Base-by-base conservation (phyloP, 2,888 invertebrate species). In the Pseudococcus longispinus region DNA sequence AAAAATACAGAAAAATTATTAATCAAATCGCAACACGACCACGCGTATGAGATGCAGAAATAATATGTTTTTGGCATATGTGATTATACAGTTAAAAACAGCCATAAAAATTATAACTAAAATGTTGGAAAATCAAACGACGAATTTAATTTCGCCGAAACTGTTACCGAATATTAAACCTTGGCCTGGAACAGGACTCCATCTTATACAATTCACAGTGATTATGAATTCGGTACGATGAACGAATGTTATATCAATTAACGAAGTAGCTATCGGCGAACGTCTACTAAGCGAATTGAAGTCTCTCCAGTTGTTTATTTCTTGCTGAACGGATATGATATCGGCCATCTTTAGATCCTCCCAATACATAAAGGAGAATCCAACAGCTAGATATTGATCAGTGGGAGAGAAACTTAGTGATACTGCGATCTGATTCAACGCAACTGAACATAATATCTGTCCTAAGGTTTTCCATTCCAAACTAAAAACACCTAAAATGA, bases 121-220 rank as follows among this genome's bases (percentile, higher is more conserved):
- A 55, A 55, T 55, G 15, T 55, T 15, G 13, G 46, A 46, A 13
- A 18, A 51, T 20, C 20, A 80, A 42, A 80, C 77, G 23, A 87
- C 80, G 46, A 87, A 87, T 80, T 77, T 94, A 88, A 97, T 92
- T 90, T 95, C 95, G 85, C 96, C 97, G 23, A 94, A 94, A 90
- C 96, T 96, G 89, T 96, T 96, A 29, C 96, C 96, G 91, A 96
- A 96, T 84, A 96, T 94, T 87, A 96, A 92, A 1, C 96, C 96
- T 90, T 96, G 95, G 0, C 96, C 96, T 0, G 96, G 93, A 82
- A 93, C 93, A 0, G 96, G 96, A 87, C 96, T 93, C 96, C 96
- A 97, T 87, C 95, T 92, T 85, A 96, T 94, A 89, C 96, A 96
- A 92, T 96, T 96, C 80, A 96, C 93, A 90, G 95, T 95, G 87